phyloP scores from a whole-genome alignment of 92 coral and sea anemone genomes.

The Phenganax subtilis region DNA sequence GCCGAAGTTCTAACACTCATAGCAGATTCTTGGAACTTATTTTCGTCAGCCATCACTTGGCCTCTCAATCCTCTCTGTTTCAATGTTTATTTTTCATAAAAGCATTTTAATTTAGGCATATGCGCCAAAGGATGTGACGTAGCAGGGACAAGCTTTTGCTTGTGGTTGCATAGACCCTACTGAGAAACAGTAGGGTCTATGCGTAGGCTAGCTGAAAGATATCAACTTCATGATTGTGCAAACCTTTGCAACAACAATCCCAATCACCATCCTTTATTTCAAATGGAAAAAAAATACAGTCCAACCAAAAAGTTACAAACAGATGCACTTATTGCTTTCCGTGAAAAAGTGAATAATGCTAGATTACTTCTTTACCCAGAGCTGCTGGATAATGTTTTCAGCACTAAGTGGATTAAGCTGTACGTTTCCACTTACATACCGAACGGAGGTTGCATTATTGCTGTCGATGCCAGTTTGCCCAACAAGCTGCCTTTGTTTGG shows the following conservation, averaged over 20 bases:
- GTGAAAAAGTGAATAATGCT: background rate
- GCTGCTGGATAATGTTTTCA: background rate
- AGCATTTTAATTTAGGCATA: too few species aligned
- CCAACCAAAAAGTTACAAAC: background rate
- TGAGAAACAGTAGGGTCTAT: too few species aligned
- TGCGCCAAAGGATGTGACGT: too few species aligned
- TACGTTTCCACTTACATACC: slow-evolving; percentile 1
- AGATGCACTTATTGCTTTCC: background rate
- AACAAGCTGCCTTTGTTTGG: slow-evolving; percentile 13
- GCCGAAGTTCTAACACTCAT: too few species aligned
- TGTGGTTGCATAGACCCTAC: too few species aligned
- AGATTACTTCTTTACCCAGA: background rate
- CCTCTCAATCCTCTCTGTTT: too few species aligned
- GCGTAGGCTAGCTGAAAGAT: slow-evolving; percentile 44
- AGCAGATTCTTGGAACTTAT: too few species aligned
- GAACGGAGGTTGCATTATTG: background rate
- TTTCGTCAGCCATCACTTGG: too few species aligned
- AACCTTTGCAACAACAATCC: slow-evolving; percentile 26
- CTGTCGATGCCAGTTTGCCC: slow-evolving; percentile 3
- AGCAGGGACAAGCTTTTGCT: too few species aligned
- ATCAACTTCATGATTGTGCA: slow-evolving; percentile 47
- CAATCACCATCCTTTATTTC: slow-evolving; percentile 21
- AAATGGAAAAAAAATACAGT: slow-evolving; percentile 6
- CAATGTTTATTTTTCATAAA: too few species aligned
- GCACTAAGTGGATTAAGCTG: slow-evolving; percentile 1